Conservation (phyloP, 2,888 invertebrate species). For the Orchesella flavescens region DNA sequence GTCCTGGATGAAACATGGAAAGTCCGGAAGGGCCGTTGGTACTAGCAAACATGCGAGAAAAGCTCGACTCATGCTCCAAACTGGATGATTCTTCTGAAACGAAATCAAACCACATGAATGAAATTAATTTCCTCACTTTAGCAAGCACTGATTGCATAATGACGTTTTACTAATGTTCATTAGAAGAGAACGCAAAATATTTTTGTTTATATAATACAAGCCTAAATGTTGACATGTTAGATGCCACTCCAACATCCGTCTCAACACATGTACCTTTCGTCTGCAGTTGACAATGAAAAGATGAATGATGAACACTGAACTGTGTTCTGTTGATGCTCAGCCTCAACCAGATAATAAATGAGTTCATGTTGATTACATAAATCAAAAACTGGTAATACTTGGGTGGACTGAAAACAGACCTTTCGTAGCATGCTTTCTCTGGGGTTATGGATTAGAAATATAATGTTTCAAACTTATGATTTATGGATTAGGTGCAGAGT, state of each 20-base stretch:
- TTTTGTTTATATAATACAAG: neutral
- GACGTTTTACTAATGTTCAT: neutral
- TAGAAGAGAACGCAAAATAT: neutral
- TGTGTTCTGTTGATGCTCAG: neutral
- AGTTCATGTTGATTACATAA: constrained; percentile 17
- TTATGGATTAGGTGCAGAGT: too few species aligned
- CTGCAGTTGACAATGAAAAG: constrained; percentile 9
- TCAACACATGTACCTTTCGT: neutral
- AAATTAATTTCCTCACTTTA: neutral
- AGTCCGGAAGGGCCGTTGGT: constrained; percentile 41
- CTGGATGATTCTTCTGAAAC: constrained; percentile 59
- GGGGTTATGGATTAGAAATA: too few species aligned
- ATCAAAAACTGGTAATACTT: too few species aligned
- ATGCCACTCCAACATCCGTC: neutral
- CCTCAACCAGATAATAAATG: constrained; percentile 26
- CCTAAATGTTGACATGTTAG: constrained; percentile 16
- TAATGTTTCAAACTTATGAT: too few species aligned
- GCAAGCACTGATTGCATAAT: neutral
- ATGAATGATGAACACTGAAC: constrained; percentile 15
- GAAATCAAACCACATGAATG: constrained; percentile 1
- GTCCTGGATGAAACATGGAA: constrained; percentile 59
- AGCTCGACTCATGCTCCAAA: constrained; percentile 61
- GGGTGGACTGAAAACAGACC: too few species aligned
- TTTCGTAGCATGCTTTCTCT: too few species aligned
- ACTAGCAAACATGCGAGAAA: constrained; percentile 65